Conservation (phyloP, 2,113 vertebrate species). For the Garra rufa region DNA sequence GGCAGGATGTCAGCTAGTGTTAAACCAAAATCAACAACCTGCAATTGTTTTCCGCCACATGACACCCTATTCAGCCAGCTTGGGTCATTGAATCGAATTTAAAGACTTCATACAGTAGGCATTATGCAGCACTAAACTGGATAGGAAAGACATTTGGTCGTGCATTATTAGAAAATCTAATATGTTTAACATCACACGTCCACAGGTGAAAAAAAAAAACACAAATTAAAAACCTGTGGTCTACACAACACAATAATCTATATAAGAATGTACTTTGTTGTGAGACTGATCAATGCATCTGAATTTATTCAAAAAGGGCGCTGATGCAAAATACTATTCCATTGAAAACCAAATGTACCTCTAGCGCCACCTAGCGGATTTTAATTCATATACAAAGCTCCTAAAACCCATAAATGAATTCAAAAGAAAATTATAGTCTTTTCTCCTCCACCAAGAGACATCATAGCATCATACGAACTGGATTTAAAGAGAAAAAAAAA, state of each 20-base stretch:
- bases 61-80: background rate
- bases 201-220: background rate
- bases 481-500: no score
- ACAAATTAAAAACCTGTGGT: background rate
- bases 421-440: background rate
- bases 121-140: background rate
- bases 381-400: no score
- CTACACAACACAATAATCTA: background rate
- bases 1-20: constrained; percentile 72
- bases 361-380: constrained; percentile 25
- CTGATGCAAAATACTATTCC: background rate
- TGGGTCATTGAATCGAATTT: background rate
- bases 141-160: background rate
- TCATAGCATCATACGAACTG: no score
- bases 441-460: no score
- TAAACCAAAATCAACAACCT: constrained; percentile 63
- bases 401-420: background rate
- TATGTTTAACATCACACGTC: background rate
- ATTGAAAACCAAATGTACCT: background rate
- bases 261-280: background rate
- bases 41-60: constrained; percentile 2
- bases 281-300: background rate
- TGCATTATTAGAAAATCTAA: background rate
- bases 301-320: background rate
- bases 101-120: background rate